These are phyloP conservation scores for Burhinus oedicnemus DNA, from an alignment of 2,113 vertebrate genomes.

Conservation along the genomic window DNA sequence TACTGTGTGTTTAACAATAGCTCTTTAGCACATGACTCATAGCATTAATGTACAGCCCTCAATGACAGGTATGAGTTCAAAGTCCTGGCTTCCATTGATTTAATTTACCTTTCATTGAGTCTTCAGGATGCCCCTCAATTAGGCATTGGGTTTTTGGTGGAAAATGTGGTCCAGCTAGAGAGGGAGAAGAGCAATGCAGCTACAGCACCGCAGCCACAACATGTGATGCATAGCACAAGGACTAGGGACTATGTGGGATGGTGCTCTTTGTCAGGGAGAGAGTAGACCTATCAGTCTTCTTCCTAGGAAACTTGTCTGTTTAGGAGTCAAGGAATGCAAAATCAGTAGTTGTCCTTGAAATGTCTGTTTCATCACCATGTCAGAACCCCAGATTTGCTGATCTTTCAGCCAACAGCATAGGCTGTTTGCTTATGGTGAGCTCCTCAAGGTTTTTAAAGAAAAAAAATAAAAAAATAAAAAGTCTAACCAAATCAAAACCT, in stretches of 20 bases:
- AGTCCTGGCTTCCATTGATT: background rate
- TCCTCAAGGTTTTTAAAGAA: background rate
- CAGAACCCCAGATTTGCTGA: background rate
- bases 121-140: background rate
- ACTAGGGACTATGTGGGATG: fast-evolving
- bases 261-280: background rate
- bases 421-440: background rate
- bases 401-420: background rate
- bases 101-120: background rate
- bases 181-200: background rate
- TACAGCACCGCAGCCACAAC: background rate
- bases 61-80: background rate
- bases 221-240: too few relatives aligned
- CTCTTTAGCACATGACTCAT: background rate
- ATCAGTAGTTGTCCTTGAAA: background rate
- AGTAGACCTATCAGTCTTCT: background rate
- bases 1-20: background rate
- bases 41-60: background rate
- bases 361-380: background rate
- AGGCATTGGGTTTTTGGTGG: background rate
- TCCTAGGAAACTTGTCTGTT: background rate
- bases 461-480: background rate
- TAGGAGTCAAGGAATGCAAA: background rate
- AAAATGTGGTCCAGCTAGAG: background rate
- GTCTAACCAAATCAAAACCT: background rate